Percentiles rank a stretch among this genome's conserved stretches.
Evolutionary conservation across 2,113 vertebrate genomes (phyloP).

Genomic region (Mionectes macconnelli): DNA sequence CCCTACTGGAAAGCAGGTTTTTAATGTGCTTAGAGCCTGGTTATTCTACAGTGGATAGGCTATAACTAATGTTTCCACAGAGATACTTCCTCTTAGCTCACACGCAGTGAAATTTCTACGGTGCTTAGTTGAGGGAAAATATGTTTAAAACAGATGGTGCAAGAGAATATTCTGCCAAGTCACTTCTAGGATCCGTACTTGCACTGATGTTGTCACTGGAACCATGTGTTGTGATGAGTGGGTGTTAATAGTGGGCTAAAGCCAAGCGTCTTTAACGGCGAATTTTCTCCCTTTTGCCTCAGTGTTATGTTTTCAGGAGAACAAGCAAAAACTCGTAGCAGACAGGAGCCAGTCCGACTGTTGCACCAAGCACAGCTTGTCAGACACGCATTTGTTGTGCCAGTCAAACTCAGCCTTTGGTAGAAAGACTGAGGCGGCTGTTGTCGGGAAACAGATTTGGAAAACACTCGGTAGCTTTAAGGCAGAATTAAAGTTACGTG

Average conservation of each 20-base stretch:
- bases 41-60: neutral
- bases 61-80: neutral
- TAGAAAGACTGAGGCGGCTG: neutral
- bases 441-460: neutral
- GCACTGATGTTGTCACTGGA: neutral
- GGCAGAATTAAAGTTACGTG: neutral
- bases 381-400: neutral
- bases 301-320: neutral
- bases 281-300: neutral
- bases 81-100: neutral
- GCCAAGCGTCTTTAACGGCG: neutral
- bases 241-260: neutral
- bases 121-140: neutral
- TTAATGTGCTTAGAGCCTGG: neutral
- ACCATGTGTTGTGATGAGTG: neutral
- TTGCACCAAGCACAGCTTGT: neutral
- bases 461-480: neutral
- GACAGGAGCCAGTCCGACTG: neutral
- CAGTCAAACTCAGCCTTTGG: neutral
- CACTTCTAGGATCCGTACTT: neutral
- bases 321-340: neutral
- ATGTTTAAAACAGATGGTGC: slow-evolving; percentile 26
- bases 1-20: neutral
- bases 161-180: neutral
- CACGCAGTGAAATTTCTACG: neutral